Percentiles rank a stretch among this genome's conserved stretches.
phyloP scores from a whole-genome alignment of 2,113 vertebrate species.

The Capreolus pygargus region DNA sequence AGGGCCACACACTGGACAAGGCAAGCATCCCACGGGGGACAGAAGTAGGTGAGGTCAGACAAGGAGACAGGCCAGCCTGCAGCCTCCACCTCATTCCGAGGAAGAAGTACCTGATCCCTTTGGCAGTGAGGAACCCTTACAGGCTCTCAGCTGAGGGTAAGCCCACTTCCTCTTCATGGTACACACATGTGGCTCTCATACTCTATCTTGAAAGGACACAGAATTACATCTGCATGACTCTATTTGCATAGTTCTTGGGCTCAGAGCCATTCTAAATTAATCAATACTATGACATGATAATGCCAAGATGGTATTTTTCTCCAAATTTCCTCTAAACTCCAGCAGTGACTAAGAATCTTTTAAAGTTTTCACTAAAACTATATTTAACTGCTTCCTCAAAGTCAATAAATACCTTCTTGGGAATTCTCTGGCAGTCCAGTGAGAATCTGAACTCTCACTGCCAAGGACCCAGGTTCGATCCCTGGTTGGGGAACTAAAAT shows the following conservation, averaged over 20 bases:
- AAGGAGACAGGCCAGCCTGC: background rate
- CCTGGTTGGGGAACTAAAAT: background rate
- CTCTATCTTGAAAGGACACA: background rate
- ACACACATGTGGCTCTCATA: background rate
- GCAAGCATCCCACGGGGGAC: background rate
- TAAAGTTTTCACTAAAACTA: conserved; percentile 14
- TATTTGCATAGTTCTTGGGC: background rate
- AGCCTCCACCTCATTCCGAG: background rate
- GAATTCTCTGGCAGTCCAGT: background rate
- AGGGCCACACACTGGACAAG: background rate
- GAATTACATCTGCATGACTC: background rate
- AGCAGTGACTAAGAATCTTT: conserved; percentile 4
- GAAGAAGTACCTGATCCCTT: background rate
- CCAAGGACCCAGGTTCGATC: background rate
- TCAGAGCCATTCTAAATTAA: conserved; percentile 18
- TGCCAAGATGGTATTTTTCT: background rate
- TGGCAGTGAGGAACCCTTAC: background rate
- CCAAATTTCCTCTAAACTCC: conserved; percentile 31
- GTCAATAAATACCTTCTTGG: background rate
- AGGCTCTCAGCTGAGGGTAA: background rate
- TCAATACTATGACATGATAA: conserved; percentile 2
- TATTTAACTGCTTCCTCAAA: background rate
- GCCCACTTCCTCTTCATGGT: background rate
- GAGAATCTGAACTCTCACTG: background rate
- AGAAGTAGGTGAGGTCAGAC: background rate